Base-by-base conservation (phyloP, 2,113 vertebrate genomes). In the Equus przewalskii region DNA sequence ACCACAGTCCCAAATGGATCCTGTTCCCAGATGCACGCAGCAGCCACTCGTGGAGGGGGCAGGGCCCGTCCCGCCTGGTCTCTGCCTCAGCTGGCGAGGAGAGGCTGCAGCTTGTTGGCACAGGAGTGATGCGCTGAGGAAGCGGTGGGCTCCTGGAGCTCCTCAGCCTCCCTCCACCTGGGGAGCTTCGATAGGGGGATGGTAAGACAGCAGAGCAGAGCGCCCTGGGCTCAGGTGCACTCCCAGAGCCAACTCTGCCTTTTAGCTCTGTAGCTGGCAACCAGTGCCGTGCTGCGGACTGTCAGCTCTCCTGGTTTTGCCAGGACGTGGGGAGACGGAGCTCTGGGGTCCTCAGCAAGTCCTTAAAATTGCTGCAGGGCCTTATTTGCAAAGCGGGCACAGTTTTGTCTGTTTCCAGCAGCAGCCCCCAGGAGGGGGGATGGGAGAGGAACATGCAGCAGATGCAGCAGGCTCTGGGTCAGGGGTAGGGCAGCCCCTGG, bases 21-120 rank as follows among this genome's bases (percentile, higher is more conserved):
- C 1, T 1, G 60, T 67, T 54, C 49, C 62, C 70, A 22, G 33
- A 33, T n/a, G 46, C 33, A n/a, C 1, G 11, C 10, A 70, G 58
- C 51, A 36, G 51, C 15, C 7, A 0, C 3, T 30, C 16, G 15
- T 6, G 6, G 62, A 33, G 41, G 1, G 2, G 60, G 19, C 36
- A 30, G 51, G 21, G 7, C 28, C 46, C 46, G 26, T 81, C 49
- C 49, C 6, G 19, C 10, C 26, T 60, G 24, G n/a, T 80, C 73
- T 89, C 46, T 30, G 62, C 60, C 88, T 76, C 12, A 21, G 24
- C 44, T 70, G 93, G 51, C 3, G n/a, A 62, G 62, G 79, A 51
- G 44, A 16, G 58, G 46, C 30, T 70, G 49, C 15, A 24, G 24
- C 49, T 24, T 30, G 36, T 4, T 19, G 21, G 51, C 36, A 36